These are phyloP conservation scores for Trypoxylus dichotomus DNA, from an alignment of 1,140 invertebrate genomes.

Conservation along the genomic window DNA sequence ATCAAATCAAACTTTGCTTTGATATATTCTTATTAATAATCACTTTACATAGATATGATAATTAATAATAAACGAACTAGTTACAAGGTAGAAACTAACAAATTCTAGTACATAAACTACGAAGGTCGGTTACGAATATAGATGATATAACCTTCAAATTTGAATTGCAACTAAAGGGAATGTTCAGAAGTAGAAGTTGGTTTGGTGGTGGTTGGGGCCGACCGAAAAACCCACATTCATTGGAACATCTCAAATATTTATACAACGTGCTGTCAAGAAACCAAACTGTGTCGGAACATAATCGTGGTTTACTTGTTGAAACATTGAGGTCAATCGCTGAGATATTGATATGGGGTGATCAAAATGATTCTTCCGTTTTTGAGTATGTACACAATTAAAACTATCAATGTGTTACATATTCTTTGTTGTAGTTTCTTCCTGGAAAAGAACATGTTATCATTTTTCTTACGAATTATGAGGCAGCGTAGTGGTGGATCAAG, in stretches of 20 bases:
- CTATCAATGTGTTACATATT: conserved; percentile 18
- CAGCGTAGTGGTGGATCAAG: conserved; percentile 91
- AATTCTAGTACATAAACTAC: conserved; percentile 8
- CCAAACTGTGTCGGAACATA: conserved; percentile 94
- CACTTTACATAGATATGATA: conserved; percentile 14
- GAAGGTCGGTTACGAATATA: neutral
- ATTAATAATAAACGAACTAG: neutral
- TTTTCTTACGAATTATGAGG: conserved; percentile 96
- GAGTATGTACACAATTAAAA: conserved; percentile 75
- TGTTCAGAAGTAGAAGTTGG: conserved; percentile 87
- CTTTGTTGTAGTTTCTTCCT: conserved; percentile 86
- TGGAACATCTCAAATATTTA: conserved; percentile 95
- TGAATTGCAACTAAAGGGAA: conserved; percentile 46
- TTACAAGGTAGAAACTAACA: neutral
- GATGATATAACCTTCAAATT: conserved; percentile 13
- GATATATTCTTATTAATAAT: neutral
- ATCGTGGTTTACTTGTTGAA: conserved; percentile 93
- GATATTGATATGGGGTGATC: conserved; percentile 99
- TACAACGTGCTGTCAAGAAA: conserved; percentile 96
- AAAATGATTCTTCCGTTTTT: conserved; percentile 99
- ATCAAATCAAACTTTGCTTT: neutral
- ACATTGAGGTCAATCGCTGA: conserved; percentile 96
- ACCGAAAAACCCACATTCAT: conserved; percentile 93
- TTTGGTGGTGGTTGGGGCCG: conserved; percentile 85
- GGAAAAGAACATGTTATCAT: conserved; percentile 99